Percentiles rank a stretch among this genome's conserved stretches.
Evolutionary conservation across 2,888 invertebrate species (phyloP).

Genomic region (Drosophila picticornis): DNA sequence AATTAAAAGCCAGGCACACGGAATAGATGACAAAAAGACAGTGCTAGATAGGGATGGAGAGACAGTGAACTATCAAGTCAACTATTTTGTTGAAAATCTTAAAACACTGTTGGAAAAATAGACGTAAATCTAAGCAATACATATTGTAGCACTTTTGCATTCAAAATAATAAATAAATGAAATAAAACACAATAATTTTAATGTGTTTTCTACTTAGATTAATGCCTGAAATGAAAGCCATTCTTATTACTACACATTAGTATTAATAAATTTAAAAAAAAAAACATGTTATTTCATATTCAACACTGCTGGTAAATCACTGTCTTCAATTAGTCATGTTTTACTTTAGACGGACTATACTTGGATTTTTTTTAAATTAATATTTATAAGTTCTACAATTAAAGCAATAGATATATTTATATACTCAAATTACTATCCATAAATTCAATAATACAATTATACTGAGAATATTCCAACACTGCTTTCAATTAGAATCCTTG

Average conservation of each 20-base stretch:
- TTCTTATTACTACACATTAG: no score
- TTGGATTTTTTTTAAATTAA: background rate
- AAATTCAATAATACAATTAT: background rate
- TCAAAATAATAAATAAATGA: background rate
- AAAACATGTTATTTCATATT: no score
- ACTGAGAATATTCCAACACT: background rate
- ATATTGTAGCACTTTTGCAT: background rate
- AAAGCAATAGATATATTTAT: background rate
- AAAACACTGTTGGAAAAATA: background rate
- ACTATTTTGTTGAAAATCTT: background rate
- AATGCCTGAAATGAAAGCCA: no score
- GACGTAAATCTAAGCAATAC: background rate
- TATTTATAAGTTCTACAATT: background rate
- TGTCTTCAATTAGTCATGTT: background rate
- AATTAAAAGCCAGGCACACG: constrained; percentile 5
- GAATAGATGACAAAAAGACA: constrained; percentile 1
- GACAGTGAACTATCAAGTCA: no score
- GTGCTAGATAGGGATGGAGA: background rate
- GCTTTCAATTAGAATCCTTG: background rate
- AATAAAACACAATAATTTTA: background rate
- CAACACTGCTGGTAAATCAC: background rate
- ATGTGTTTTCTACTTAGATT: background rate
- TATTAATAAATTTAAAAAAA: no score
- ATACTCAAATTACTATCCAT: background rate
- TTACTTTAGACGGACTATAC: background rate